Conservation (phyloP, 2,113 vertebrate genomes). For the Struthio camelus region DNA sequence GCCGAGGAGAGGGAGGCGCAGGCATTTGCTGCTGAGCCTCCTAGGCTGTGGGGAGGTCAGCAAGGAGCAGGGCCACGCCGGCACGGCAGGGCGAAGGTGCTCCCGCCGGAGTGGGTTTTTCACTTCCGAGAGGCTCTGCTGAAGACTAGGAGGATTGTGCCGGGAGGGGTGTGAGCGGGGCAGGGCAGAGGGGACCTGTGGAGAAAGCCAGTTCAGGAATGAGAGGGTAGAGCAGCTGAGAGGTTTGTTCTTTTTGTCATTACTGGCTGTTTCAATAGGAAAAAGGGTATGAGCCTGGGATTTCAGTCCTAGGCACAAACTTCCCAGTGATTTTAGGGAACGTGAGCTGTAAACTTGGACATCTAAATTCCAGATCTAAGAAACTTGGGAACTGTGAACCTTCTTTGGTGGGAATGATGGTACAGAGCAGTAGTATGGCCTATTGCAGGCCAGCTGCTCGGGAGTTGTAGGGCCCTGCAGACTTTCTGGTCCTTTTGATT, state of each 20-base stretch:
- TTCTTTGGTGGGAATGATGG: neutral
- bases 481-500: neutral
- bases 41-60: neutral
- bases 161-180: neutral
- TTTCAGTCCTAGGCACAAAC: neutral
- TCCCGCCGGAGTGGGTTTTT: fast-evolving
- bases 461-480: neutral
- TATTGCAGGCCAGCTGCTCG: neutral
- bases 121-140: neutral
- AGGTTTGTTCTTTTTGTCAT: neutral
- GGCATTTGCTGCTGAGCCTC: neutral
- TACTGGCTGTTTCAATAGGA: neutral
- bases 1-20: neutral
- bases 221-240: neutral
- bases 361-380: neutral
- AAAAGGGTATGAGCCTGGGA: neutral
- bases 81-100: neutral
- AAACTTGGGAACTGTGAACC: neutral
- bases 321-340: neutral
- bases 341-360: neutral
- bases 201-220: neutral
- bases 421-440: neutral
- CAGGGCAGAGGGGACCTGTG: neutral
- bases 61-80: neutral
- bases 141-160: neutral